These are phyloP conservation scores for Chalcosyrphus nemorum DNA, from an alignment of 2,888 invertebrate genomes.

Conservation along the genomic window DNA sequence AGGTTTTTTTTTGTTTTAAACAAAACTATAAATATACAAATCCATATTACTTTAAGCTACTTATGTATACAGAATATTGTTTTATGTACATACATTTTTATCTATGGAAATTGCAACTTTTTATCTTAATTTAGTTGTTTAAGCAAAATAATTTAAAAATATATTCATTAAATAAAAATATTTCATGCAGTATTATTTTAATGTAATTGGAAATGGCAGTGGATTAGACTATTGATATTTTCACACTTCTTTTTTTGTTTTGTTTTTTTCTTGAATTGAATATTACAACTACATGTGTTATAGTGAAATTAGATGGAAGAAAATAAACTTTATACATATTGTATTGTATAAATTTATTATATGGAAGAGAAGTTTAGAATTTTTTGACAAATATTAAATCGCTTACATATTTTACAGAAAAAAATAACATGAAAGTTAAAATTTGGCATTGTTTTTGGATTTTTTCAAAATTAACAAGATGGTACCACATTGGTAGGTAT, in stretches of 20 bases:
- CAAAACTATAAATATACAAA: slow-evolving; percentile 3
- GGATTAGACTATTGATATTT: slow-evolving; percentile 67
- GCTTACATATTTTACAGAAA: neutral
- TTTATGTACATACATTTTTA: slow-evolving; percentile 19
- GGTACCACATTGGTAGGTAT: no score
- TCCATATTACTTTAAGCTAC: slow-evolving; percentile 2
- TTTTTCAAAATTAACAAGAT: no score
- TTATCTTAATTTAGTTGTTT: neutral
- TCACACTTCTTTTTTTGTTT: neutral
- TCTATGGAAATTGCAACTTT: slow-evolving; percentile 4
- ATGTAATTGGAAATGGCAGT: slow-evolving; percentile 65
- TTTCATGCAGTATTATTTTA: slow-evolving; percentile 8
- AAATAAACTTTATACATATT: no score
- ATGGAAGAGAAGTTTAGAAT: slow-evolving; percentile 3
- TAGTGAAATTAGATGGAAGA: neutral
- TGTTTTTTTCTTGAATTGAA: neutral
- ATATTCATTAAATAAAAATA: neutral
- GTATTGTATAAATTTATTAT: no score
- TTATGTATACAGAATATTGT: neutral
- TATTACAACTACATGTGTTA: neutral
- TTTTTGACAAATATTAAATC: no score
- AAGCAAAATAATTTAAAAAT: neutral
- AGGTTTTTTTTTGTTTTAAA: neutral
- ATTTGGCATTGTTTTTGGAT: neutral
- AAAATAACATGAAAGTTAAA: neutral